Base-by-base conservation (phyloP, 2,888 invertebrate species). In the Agrilus mali region DNA sequence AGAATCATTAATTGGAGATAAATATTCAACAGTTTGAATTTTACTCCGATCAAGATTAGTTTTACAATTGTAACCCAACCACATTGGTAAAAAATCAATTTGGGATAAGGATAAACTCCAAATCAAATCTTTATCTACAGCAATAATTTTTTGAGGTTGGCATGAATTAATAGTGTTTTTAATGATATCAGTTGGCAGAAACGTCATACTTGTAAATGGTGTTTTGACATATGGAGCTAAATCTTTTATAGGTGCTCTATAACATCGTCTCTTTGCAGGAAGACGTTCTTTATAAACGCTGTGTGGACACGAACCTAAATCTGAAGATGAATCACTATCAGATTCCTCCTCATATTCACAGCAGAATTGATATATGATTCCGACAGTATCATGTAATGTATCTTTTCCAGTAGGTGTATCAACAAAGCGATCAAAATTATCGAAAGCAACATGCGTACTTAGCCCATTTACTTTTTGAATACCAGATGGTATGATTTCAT, bases 1-100 rank as follows among this genome's bases (percentile, higher is more conserved):
- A 33, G 59, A 60, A 10, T 13, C 17, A 49, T 60, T 60, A 36
- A 59, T 60, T n/a, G 52, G 55, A 7, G 57, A 34, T 38, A 58
- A 55, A 46, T 58, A 58, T 15, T 53, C 50, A 14, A 58, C 45
- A 33, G 4, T 52, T 38, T 58, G 57, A 5, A 33, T 53, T 35
- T 49, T 38, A 41, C 53, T 56, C 7, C 38, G 16, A 40, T 55
- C 52, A 31, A 13, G 31, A 8, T 7, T 34, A 3, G 48, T 52
- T 40, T 42, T 47, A 38, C 53, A 48, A 38, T 58, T 59, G 35
- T 47, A 58, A 44, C 56, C 55, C 20, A 55, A 33, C 56, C 56
- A 58, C 56, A 55, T 54, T 12, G 55, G 55, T 43, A 46, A 38
- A 38, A 49, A 53, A 51, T 46, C 45, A 7, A 46, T 10, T 12